A percentile compares a stretch with the other conserved stretches of the same genome.
Conservation (phyloP, 2,888 invertebrate species). For the Norana najaformis region DNA sequence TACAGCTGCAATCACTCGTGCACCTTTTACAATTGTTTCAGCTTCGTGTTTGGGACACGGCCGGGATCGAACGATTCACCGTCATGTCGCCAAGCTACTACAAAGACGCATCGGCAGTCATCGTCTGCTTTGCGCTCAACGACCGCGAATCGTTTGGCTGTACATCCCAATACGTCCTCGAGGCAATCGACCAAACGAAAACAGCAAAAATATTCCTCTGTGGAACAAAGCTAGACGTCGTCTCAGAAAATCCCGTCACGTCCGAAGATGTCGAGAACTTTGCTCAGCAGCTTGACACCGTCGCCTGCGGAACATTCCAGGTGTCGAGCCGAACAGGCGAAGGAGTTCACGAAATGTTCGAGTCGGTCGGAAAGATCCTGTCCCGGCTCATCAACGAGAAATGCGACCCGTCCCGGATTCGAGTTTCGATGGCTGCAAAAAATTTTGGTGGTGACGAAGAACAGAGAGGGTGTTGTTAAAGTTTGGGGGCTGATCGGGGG, state of each 20-base stretch:
- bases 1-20: too few species aligned
- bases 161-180: slow-evolving; percentile 85
- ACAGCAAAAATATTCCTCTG: slow-evolving; percentile 93
- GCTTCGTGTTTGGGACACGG: slow-evolving; percentile 94
- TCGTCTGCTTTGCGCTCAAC: slow-evolving; percentile 86
- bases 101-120: slow-evolving; percentile 91
- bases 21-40: slow-evolving; percentile 61
- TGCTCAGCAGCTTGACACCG: slow-evolving; percentile 82
- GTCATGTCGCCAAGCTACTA: slow-evolving; percentile 93
- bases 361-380: slow-evolving; percentile 73
- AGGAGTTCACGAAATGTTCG: slow-evolving; percentile 87
- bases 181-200: slow-evolving; percentile 90
- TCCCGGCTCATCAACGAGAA: slow-evolving; percentile 48
- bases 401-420: slow-evolving; percentile 36
- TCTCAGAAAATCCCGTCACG: slow-evolving; percentile 63
- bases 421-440: neutral
- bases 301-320: slow-evolving; percentile 84
- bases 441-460: neutral
- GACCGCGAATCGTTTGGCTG: slow-evolving; percentile 90
- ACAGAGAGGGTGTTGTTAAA: neutral
- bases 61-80: slow-evolving; percentile 93
- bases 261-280: slow-evolving; percentile 65
- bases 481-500: neutral
- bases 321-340: slow-evolving; percentile 86
- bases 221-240: slow-evolving; percentile 84